A percentile compares a stretch with the other conserved stretches of the same genome.
These are phyloP conservation scores for Climacteris rufus DNA, from an alignment of 2,113 vertebrate species.

Conservation along the genomic window DNA sequence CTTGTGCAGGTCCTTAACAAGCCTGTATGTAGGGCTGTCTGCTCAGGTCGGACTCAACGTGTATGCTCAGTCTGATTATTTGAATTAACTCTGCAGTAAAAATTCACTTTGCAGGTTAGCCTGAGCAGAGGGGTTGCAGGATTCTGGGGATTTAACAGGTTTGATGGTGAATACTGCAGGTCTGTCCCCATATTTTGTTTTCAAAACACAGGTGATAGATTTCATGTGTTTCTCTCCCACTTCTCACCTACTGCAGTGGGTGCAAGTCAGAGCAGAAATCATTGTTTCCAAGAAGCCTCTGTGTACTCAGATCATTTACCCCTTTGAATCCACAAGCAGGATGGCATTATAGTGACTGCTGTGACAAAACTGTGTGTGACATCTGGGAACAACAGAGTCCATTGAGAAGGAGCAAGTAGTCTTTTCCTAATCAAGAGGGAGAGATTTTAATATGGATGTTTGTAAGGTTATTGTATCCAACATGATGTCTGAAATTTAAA, in stretches of 20 bases:
- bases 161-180: neutral
- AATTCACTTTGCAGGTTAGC: neutral
- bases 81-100: neutral
- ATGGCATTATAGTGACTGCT: neutral
- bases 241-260: neutral
- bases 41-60: neutral
- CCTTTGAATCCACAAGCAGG: neutral
- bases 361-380: neutral
- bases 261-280: neutral
- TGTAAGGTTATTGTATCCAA: neutral
- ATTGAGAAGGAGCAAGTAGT: neutral
- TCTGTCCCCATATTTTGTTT: neutral
- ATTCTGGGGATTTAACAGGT: neutral
- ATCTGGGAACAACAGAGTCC: neutral
- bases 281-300: neutral
- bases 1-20: neutral
- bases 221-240: neutral
- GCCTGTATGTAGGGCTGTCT: neutral
- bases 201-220: neutral
- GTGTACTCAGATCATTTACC: neutral
- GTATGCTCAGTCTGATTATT: neutral
- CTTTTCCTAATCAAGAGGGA: neutral
- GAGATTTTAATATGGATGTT: constrained; percentile 16
- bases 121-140: neutral
- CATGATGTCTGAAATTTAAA: constrained; percentile 21